A percentile compares a stretch with the other conserved stretches of the same genome.
Evolutionary conservation across 2,888 invertebrate species (phyloP).

Genomic region (Eupithecia inturbata): DNA sequence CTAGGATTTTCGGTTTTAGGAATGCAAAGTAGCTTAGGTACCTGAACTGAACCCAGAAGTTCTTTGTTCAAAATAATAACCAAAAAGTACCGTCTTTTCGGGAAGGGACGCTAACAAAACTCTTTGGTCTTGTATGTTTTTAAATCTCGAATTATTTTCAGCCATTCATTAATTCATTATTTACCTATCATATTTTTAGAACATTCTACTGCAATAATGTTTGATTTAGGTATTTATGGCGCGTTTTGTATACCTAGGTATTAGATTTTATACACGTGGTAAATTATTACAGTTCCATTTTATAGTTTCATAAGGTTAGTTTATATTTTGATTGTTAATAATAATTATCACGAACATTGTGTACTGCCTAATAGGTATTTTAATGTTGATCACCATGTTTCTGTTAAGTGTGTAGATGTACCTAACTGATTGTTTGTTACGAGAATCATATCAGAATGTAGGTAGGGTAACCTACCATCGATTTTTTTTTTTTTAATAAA

Average conservation of each 20-base stretch:
- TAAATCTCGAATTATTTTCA: neutral
- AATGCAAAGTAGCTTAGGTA: neutral
- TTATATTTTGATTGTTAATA: neutral
- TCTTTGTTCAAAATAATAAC: neutral
- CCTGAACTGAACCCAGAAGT: neutral
- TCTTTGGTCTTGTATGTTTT: neutral
- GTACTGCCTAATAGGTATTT: neutral
- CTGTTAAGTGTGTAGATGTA: neutral
- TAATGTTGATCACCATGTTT: neutral
- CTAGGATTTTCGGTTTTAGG: neutral
- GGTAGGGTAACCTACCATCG: neutral
- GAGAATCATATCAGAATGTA: neutral
- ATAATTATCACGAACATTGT: neutral
- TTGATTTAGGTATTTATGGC: neutral
- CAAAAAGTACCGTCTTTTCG: neutral
- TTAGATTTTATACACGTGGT: constrained; percentile 30
- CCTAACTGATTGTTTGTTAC: neutral
- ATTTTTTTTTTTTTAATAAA: neutral
- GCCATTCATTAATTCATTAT: neutral
- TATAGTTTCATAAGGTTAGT: neutral
- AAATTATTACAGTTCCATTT: constrained; percentile 6
- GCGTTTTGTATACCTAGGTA: too few relatives aligned
- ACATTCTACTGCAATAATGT: neutral
- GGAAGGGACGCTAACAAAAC: neutral
- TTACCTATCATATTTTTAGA: neutral